phyloP scores from a whole-genome alignment of 2,797 vertebrate species.

The Girardinus metallicus region DNA sequence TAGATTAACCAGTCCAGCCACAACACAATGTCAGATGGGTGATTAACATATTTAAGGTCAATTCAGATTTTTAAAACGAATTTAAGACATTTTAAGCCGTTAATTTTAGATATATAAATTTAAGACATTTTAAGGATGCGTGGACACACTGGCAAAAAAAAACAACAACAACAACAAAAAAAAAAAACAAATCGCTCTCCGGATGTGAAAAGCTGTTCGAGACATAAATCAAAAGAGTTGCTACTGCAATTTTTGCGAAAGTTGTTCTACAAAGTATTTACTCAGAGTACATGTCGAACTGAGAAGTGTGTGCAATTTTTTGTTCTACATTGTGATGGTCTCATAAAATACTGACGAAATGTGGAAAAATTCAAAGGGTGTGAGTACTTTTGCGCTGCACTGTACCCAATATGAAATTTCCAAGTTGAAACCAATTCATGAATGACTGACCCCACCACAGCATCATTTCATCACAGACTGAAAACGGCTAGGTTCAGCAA shows the following conservation, averaged over 20 bases:
- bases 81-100: no score
- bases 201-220: not conserved
- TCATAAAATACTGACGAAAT: not conserved
- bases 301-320: not conserved
- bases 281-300: not conserved
- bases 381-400: not conserved
- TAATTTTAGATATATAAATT: no score
- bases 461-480: not conserved
- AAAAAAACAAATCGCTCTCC: not conserved
- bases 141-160: not conserved
- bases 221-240: not conserved
- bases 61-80: no score
- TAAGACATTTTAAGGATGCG: no score
- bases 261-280: not conserved
- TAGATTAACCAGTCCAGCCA: no score
- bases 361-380: not conserved
- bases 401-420: not conserved
- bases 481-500: constrained; percentile 35
- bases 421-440: not conserved
- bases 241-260: not conserved
- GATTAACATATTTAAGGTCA: no score
- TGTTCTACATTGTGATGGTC: not conserved
- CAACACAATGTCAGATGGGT: no score
- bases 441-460: not conserved
- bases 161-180: not conserved